Evolutionary conservation across 2,888 invertebrate species (phyloP), one percentile per base, ranked within the genome.

Genomic region (Amblyjoppa fuscipennis): DNA sequence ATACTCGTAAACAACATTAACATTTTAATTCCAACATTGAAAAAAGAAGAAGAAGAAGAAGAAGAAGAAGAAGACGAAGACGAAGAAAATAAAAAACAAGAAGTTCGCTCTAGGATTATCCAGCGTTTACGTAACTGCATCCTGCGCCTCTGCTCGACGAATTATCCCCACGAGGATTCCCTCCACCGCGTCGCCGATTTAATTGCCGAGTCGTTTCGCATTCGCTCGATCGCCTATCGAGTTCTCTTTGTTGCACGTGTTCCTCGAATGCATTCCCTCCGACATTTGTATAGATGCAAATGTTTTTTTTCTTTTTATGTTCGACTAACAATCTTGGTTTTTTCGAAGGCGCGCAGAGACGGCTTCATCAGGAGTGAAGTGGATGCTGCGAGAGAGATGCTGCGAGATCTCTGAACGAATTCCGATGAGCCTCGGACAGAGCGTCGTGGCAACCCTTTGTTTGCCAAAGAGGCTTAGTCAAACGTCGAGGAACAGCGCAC

Each of bases 331-430:
- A 45, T 45, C 45, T 16, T 45, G 11, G 11, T 13, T 45, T 45
- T 45, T 45, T 59, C 59, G 31, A 51, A 28, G 34, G n/a, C 20
- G 41, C 41, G 41, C 41, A n/a, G 49, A 31, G 49, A 70, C 16
- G 45, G 68, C 20, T 59, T 38, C 34, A 71, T 71, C 41, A n/a
- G 31, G 34, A 68, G 66, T 20, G 38, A 56, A 61, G 68, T 28
- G 59, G 51, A 75, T 41, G 73, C 59, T 68, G 64, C 56, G 61
- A 61, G 82, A 75, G 79, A 75, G 78, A 49, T n/a, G n/a, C n/a
- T n/a, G 20, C 20, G 78, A 75, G 75, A 45, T 74, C 56, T 75
- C 84, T 89, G 89, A 90, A 91, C 91, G 90, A 91, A 92, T 91
- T 92, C 90, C 89, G 91, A 91, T 89, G 89, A 89, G 88, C 16